These are phyloP conservation scores for Holothuria scabra DNA, from an alignment of 53 echinoderm and acorn worm species.

Conservation along the genomic window DNA sequence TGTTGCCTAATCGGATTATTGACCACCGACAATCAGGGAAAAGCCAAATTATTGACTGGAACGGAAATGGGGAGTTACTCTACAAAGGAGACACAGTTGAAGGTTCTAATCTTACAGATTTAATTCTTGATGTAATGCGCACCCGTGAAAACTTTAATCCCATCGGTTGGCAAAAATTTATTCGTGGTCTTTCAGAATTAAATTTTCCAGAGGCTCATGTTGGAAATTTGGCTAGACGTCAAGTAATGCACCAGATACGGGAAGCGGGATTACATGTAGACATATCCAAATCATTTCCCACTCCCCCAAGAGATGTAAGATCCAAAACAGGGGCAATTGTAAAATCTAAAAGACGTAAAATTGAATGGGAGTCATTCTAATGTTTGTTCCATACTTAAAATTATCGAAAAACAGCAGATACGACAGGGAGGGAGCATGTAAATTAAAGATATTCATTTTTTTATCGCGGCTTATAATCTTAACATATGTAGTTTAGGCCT, in stretches of 20 bases:
- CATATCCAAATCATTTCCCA: conserved; percentile 6
- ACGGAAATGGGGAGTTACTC: background rate
- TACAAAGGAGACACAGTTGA: conserved; percentile 20
- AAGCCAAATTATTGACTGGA: background rate
- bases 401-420: no score
- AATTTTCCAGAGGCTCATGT: conserved; percentile 14
- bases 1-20: background rate
- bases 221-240: conserved; percentile 18
- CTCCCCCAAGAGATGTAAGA: background rate
- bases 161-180: background rate
- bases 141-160: conserved; percentile 16
- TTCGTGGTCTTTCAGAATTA: conserved; percentile 4
- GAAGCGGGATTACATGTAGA: background rate
- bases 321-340: background rate
- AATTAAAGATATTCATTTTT: background rate
- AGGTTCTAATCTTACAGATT: background rate
- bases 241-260: background rate
- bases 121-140: conserved; percentile 17
- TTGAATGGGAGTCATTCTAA: background rate
- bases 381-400: background rate
- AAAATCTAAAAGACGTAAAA: conserved; percentile 4
- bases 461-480: no score
- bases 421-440: background rate
- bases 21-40: conserved; percentile 7
- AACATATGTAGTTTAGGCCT: no score